These are phyloP conservation scores for Entelurus aequoreus DNA, from an alignment of 2,113 vertebrate species.

Conservation along the genomic window DNA sequence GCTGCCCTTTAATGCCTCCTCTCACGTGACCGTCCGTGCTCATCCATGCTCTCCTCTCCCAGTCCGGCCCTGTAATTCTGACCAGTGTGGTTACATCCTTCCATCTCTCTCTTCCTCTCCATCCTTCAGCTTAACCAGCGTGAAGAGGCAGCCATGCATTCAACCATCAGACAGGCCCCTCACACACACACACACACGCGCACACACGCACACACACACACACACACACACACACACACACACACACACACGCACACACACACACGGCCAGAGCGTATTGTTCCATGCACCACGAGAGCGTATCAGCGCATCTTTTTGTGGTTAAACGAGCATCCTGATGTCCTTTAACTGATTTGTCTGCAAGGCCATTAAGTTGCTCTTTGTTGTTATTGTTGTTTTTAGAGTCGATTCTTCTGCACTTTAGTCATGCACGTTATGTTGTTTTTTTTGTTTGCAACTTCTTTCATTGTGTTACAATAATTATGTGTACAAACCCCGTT, in stretches of 20 bases:
- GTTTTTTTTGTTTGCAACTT: no score
- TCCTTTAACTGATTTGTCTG: slow-evolving; percentile 32
- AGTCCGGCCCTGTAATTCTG: slow-evolving; percentile 56
- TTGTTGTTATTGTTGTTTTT: neutral
- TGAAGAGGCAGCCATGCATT: slow-evolving; percentile 70
- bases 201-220: slow-evolving; percentile 3
- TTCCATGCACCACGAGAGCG: slow-evolving; percentile 27
- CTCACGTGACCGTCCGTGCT: slow-evolving; percentile 54
- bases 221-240: neutral
- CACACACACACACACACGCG: slow-evolving; percentile 12
- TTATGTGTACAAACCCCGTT: no score
- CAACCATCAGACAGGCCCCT: slow-evolving; percentile 70
- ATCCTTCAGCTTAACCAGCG: slow-evolving; percentile 64
- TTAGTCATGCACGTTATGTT: neutral
- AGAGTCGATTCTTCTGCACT: neutral
- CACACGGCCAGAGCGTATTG: slow-evolving; percentile 35
- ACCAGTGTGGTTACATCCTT: slow-evolving; percentile 58
- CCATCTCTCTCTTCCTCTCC: slow-evolving; percentile 46
- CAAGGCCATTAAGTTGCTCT: slow-evolving; percentile 8
- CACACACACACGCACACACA: neutral
- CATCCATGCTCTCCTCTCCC: slow-evolving; percentile 43
- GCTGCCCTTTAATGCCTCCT: slow-evolving; percentile 63
- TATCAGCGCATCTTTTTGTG: slow-evolving; percentile 37
- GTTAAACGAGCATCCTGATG: slow-evolving; percentile 44
- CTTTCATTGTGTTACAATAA: no score